Evolutionary conservation across 2,888 invertebrate genomes (phyloP).

Genomic region (Blera fallax): DNA sequence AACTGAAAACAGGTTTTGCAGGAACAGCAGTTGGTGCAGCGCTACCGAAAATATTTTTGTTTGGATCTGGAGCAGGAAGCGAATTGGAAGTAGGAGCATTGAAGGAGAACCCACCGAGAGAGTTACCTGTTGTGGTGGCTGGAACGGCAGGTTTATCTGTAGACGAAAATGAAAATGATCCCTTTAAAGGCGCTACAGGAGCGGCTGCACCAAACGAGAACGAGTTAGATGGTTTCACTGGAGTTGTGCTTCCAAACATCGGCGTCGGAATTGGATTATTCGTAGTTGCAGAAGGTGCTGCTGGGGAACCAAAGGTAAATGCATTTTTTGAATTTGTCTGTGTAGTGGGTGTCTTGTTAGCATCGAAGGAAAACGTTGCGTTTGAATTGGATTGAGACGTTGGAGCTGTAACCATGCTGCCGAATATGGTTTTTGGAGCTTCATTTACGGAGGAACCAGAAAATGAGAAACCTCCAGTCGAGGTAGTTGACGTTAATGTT

Average conservation of each 20-base stretch:
- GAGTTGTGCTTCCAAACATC: slow-evolving; percentile 23
- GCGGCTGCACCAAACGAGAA: slow-evolving; percentile 50
- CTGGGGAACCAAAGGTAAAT: slow-evolving; percentile 45
- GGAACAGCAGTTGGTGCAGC: slow-evolving; percentile 23
- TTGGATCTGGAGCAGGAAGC: slow-evolving; percentile 34
- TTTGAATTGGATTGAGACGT: slow-evolving; percentile 27
- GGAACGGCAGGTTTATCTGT: slow-evolving; percentile 34
- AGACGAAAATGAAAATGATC: slow-evolving; percentile 17
- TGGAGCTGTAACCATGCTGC: slow-evolving; percentile 1
- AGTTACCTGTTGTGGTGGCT: neutral
- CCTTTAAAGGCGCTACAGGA: slow-evolving; percentile 2
- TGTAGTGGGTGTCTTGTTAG: slow-evolving; percentile 7
- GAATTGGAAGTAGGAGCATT: slow-evolving; percentile 31
- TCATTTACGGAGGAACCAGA: neutral
- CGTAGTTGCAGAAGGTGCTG: neutral
- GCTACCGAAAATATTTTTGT: slow-evolving; percentile 70
- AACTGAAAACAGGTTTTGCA: slow-evolving; percentile 74
- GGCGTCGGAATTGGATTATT: neutral
- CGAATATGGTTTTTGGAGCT: slow-evolving; percentile 24
- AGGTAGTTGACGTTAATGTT: slow-evolving; percentile 11
- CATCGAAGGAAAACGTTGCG: slow-evolving; percentile 39
- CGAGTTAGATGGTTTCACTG: slow-evolving; percentile 47
- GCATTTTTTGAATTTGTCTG: slow-evolving; percentile 8
- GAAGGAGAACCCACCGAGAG: slow-evolving; percentile 69
- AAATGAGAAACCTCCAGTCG: slow-evolving; percentile 55